Conservation (phyloP, 2,113 vertebrate genomes). For the Ictalurus furcatus region DNA sequence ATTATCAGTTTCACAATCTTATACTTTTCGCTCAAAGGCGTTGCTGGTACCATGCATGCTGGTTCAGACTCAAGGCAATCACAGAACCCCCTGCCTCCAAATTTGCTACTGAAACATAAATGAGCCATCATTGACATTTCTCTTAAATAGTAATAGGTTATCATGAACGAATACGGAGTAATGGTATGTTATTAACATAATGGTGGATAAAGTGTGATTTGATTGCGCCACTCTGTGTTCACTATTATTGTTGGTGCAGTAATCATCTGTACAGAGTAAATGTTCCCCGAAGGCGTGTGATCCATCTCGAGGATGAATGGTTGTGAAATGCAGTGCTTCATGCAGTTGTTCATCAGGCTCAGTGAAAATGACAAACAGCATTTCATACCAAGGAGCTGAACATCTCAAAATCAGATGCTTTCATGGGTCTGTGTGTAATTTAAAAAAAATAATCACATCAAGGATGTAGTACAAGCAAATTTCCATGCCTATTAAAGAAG, state of each 20-base stretch:
- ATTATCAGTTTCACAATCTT: not conserved
- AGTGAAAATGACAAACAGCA: not conserved
- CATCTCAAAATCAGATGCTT: not conserved
- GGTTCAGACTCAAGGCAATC: slow-evolving; percentile 2
- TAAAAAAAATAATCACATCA: not conserved
- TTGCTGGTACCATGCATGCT: not conserved
- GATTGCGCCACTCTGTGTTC: slow-evolving; percentile 19
- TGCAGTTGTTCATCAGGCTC: not conserved
- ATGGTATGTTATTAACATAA: slow-evolving; percentile 24
- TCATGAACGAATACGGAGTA: not conserved
- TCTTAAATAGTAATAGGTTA: slow-evolving; percentile 20
- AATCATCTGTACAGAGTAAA: slow-evolving; percentile 8
- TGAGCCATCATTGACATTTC: slow-evolving; percentile 15
- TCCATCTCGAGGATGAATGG: slow-evolving; percentile 22
- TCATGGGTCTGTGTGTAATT: not conserved
- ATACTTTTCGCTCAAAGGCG: not conserved
- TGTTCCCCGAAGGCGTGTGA: not conserved
- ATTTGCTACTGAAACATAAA: not conserved
- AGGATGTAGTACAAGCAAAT: not conserved
- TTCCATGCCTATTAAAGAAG: not conserved
- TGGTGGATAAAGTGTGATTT: slow-evolving; percentile 1
- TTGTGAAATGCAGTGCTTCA: not conserved
- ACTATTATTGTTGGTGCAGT: slow-evolving; percentile 5
- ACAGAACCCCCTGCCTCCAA: not conserved
- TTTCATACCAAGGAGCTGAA: slow-evolving; percentile 5